A percentile compares a stretch with the other conserved stretches of the same genome.
Evolutionary conservation across 2,113 vertebrate species (phyloP).

Genomic region (Syngnathus scovelli): DNA sequence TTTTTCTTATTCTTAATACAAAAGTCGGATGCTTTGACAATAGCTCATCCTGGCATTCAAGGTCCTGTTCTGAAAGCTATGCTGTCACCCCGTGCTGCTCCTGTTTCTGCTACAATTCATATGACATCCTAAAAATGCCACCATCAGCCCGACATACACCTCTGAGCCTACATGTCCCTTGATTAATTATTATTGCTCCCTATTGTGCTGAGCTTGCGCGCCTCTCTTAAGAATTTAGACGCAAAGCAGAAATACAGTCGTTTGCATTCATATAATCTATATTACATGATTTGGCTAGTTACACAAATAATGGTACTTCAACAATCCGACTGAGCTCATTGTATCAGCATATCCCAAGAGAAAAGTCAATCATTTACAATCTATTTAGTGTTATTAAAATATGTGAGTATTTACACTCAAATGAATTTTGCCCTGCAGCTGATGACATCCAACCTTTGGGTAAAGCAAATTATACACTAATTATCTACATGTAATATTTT

Average conservation of each 20-base stretch:
- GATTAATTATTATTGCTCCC: conserved; percentile 8
- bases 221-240: neutral
- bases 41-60: neutral
- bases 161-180: conserved; percentile 4
- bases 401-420: too few species aligned
- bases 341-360: neutral
- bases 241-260: neutral
- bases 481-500: neutral
- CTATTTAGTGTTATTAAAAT: neutral
- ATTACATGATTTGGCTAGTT: neutral
- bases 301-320: neutral
- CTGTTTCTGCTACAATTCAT: neutral
- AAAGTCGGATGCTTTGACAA: neutral
- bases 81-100: neutral
- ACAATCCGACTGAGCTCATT: neutral
- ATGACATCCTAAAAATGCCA: conserved; percentile 1
- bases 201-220: conserved; percentile 4
- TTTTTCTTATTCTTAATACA: neutral
- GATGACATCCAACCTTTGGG: neutral
- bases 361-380: neutral
- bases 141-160: conserved; percentile 3
- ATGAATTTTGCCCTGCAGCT: neutral
- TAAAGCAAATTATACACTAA: neutral
- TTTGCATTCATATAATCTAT: neutral
- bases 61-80: neutral